A percentile compares a stretch with the other conserved stretches of the same genome.
These are phyloP conservation scores for Leptodactylus fuscus DNA, from an alignment of 2,113 vertebrate species.

Conservation along the genomic window DNA sequence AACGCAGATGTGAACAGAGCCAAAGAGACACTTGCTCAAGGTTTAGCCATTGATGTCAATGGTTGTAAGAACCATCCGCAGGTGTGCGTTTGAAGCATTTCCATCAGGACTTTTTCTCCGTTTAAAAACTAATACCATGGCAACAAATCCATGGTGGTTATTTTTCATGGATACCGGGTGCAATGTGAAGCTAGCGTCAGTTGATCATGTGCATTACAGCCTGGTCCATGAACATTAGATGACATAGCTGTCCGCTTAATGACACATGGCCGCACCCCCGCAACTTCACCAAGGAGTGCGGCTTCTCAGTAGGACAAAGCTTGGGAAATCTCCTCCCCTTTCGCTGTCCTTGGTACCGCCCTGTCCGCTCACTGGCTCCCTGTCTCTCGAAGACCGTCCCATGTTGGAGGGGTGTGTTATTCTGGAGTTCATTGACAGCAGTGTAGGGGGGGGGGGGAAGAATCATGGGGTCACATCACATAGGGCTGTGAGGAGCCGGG, in stretches of 20 bases:
- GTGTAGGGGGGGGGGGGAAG: slow-evolving; percentile 12
- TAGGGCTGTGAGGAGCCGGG: slow-evolving; percentile 13
- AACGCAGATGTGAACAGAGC: no score
- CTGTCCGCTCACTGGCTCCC: slow-evolving; percentile 23
- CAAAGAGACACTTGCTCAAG: no score
- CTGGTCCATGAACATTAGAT: no score
- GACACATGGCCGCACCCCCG: slow-evolving; percentile 20
- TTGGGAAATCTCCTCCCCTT: slow-evolving; percentile 32
- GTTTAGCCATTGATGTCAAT: no score
- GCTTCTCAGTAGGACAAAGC: slow-evolving; percentile 7
- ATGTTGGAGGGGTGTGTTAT: slow-evolving; percentile 10
- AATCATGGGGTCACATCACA: slow-evolving; percentile 53
- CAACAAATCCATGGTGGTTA: no score
- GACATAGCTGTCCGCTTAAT: background rate
- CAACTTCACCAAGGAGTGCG: background rate
- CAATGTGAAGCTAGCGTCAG: no score
- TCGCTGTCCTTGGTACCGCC: background rate
- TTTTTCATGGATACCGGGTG: no score
- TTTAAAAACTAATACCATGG: no score
- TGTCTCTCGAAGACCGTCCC: background rate
- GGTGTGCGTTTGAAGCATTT: no score
- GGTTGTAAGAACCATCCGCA: no score
- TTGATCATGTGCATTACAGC: no score
- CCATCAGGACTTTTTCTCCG: no score
- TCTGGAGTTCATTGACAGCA: slow-evolving; percentile 55